Conservation (phyloP, 2,888 invertebrate species). For the Cephus pygmeus region DNA sequence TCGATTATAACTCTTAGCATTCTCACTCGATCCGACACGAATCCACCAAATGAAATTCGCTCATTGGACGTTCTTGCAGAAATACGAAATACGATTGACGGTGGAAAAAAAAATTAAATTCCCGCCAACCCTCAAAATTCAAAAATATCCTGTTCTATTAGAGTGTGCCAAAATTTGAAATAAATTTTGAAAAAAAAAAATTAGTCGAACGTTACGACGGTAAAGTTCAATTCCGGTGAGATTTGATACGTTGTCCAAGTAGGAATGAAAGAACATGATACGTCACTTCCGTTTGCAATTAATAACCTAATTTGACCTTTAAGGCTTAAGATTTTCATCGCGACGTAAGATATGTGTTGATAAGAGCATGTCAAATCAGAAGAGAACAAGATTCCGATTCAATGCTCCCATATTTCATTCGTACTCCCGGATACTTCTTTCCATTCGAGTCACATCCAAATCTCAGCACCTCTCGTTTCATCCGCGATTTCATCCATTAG, state of each 20-base stretch:
- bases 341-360: slow-evolving; percentile 1
- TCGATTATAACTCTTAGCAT: background rate
- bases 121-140: background rate
- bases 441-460: slow-evolving; percentile 3
- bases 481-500: slow-evolving; percentile 4
- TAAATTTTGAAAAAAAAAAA: background rate
- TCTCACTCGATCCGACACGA: background rate
- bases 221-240: background rate
- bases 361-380: background rate
- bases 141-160: background rate
- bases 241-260: background rate
- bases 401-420: background rate
- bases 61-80: background rate
- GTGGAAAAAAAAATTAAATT: background rate
- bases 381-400: background rate
- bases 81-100: background rate
- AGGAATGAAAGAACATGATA: background rate
- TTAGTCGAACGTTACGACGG: background rate
- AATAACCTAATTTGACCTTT: background rate
- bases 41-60: background rate
- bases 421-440: background rate
- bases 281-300: background rate
- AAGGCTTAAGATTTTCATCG: background rate
- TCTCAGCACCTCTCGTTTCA: slow-evolving; percentile 3
- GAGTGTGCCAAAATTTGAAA: no score